Conservation (phyloP, 2,113 vertebrate genomes). For the Dicaeum eximium region DNA sequence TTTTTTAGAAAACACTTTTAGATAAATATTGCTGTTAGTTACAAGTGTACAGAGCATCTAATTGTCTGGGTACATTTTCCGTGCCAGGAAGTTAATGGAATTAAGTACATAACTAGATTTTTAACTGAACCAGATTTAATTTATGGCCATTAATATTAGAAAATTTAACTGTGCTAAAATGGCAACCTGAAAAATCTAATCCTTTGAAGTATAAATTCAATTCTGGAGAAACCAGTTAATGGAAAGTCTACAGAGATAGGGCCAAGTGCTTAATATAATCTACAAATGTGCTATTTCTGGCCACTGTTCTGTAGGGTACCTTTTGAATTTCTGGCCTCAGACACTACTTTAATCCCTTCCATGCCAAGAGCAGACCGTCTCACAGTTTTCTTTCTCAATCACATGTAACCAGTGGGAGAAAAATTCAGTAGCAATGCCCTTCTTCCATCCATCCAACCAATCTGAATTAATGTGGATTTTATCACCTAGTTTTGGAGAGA, state of each 20-base stretch:
- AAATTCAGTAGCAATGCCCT: neutral
- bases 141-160: slow-evolving; percentile 31
- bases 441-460: neutral
- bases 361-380: neutral
- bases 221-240: slow-evolving; percentile 2
- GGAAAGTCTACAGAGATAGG: neutral
- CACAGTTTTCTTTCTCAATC: neutral
- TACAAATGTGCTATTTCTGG: neutral
- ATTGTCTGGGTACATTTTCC: neutral
- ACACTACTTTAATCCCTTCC: neutral
- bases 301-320: neutral
- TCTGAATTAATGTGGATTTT: neutral
- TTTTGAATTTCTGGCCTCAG: neutral
- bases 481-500: neutral
- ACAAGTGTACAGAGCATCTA: neutral
- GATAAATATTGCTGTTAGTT: neutral
- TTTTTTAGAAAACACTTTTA: neutral
- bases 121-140: slow-evolving; percentile 18
- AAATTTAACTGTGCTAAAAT: slow-evolving; percentile 38
- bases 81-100: slow-evolving; percentile 25
- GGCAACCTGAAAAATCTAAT: slow-evolving; percentile 22
- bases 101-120: slow-evolving; percentile 32
- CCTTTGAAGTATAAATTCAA: neutral
- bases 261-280: neutral
- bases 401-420: neutral